Evolutionary conservation across 2,113 vertebrate genomes (phyloP).

Genomic region (Cariama cristata): DNA sequence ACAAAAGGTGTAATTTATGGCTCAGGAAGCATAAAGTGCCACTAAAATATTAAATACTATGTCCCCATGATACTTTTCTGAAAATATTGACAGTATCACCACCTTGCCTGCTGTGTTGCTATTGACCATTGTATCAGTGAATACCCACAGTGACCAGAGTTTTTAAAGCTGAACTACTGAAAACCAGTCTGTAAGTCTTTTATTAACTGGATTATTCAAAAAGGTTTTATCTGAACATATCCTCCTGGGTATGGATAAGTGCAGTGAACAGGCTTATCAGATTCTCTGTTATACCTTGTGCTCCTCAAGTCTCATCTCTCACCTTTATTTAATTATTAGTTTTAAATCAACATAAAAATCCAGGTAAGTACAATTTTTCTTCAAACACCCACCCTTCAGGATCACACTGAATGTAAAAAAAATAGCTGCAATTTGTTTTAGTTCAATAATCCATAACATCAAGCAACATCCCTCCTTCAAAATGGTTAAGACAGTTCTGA

Average conservation of each 20-base stretch:
- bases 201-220: not conserved
- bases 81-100: not conserved
- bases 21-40: not conserved
- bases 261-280: not conserved
- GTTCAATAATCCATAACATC: not conserved
- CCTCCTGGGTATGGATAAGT: not conserved
- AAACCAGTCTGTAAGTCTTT: not conserved
- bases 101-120: not conserved
- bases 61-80: not conserved
- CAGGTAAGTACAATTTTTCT: not conserved
- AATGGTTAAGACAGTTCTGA: not conserved
- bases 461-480: not conserved
- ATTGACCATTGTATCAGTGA: not conserved
- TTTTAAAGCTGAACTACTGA: not conserved
- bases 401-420: not conserved
- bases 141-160: not conserved
- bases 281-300: not conserved
- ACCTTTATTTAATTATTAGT: not conserved
- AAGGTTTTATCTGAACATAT: not conserved
- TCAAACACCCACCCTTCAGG: not conserved
- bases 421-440: not conserved
- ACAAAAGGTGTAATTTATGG: not conserved
- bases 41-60: not conserved
- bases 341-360: not conserved
- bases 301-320: not conserved